Evolutionary conservation across 2,797 vertebrate species (phyloP), one percentile per base, ranked within the genome.

Genomic region (Cheirogaleus major): DNA sequence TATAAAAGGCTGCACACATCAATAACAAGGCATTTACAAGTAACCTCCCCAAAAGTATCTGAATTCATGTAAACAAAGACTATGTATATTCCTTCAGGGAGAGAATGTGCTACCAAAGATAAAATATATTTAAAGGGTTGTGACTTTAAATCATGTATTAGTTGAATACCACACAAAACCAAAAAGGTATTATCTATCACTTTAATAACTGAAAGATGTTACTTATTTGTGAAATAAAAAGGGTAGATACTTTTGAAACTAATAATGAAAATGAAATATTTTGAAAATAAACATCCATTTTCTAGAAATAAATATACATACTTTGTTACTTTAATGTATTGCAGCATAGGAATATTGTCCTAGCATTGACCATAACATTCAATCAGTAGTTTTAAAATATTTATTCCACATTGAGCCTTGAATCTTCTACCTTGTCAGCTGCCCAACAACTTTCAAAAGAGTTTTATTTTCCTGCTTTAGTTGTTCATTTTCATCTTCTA

Each of bases 381-480:
- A 98, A 99, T 99, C 99, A 99, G 99, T 99, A 99, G 99, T 99
- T 98, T 98, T 96, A 61, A 93, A 97, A 86, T 84, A 95, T 97
- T 96, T 97, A 97, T 97, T 96, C 96, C 97, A 98, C 96, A 98
- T 0, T 96, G 97, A 97, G 63, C 43, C 94, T 97, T 95, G 91
- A 94, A 95, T 98, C 99, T 99, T 99, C 99, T 99, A 99, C 99
- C 99, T 99, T 85, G 99, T 99, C 98, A 99, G 99, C 99, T 99
- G 99, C 79, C 99, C 99, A 95, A 99, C 99, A 98, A 99, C 99
- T 98, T 99, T 99, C 98, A 99, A 99, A 98, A 99, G 99, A 95
- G 99, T 99, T 99, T 99, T 99, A 98, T 99, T 99, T 99, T 99
- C 99, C 97, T 99, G 99, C 98, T 99, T 99, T 95, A 99, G 99